Percentiles rank a stretch among this genome's conserved stretches.
These are phyloP conservation scores for Orthosia gracilis DNA, from an alignment of 2,888 invertebrate species.

Conservation along the genomic window DNA sequence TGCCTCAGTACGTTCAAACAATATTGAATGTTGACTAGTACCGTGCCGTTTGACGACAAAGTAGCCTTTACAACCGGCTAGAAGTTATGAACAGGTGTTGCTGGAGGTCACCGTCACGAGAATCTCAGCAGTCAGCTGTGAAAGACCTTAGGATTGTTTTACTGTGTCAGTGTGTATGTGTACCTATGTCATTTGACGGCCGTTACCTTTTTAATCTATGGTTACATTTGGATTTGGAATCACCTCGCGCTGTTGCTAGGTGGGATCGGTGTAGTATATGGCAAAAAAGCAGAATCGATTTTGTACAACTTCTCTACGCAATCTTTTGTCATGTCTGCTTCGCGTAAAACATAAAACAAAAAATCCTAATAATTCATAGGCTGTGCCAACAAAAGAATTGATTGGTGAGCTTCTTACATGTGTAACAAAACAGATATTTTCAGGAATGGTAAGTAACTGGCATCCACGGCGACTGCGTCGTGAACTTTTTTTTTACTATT, in stretches of 20 bases:
- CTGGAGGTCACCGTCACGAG: conserved; percentile 64
- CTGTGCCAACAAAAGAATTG: conserved; percentile 10
- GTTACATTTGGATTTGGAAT: conserved; percentile 12
- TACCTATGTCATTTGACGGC: conserved; percentile 15
- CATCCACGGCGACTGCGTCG: neutral
- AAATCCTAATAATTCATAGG: neutral
- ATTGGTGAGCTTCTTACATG: conserved; percentile 7
- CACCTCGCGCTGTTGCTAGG: conserved; percentile 34
- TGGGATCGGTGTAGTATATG: neutral
- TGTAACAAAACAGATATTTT: neutral
- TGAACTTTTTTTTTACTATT: too few relatives aligned
- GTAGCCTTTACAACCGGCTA: conserved; percentile 66
- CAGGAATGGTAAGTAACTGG: neutral
- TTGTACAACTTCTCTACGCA: neutral
- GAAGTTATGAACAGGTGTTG: conserved; percentile 65
- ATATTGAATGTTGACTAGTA: conserved; percentile 50
- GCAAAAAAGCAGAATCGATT: conserved; percentile 5
- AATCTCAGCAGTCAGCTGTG: conserved; percentile 62
- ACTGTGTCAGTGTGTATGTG: conserved; percentile 12
- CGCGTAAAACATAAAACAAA: too few relatives aligned
- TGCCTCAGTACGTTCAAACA: conserved; percentile 39
- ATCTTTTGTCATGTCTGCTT: conserved; percentile 5
- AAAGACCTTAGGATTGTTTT: conserved; percentile 54
- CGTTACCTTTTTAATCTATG: conserved; percentile 10
- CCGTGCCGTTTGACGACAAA: conserved; percentile 52